These are phyloP conservation scores for Belgica antarctica DNA, from an alignment of 2,888 invertebrate species.

Conservation along the genomic window DNA sequence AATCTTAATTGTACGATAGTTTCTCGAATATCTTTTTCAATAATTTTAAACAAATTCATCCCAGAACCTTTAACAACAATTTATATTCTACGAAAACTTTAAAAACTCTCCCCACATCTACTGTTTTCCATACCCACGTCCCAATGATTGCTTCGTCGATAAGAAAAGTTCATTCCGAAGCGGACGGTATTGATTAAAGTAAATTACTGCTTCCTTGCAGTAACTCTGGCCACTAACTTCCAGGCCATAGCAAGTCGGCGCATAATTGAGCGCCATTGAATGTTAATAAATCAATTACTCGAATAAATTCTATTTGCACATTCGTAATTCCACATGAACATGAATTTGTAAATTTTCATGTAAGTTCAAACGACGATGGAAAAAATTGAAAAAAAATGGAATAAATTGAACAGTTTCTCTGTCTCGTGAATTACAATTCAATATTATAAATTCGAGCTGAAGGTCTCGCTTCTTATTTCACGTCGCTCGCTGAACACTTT, in stretches of 20 bases:
- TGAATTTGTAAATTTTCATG: constrained; percentile 22
- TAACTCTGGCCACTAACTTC: constrained; percentile 18
- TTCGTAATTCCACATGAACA: constrained; percentile 21
- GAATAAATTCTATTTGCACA: constrained; percentile 34
- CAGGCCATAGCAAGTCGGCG: constrained; percentile 8
- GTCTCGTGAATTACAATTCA: constrained; percentile 10
- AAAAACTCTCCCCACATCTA: too few species aligned
- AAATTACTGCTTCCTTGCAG: constrained; percentile 38
- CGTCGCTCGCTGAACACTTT: background rate
- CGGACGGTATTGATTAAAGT: constrained; percentile 29
- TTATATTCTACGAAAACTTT: too few species aligned
- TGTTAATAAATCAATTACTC: constrained; percentile 44
- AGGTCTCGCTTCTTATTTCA: background rate
- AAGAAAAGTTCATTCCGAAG: too few species aligned
- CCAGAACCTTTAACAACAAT: too few species aligned
- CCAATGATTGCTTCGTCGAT: too few species aligned
- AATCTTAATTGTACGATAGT: too few species aligned
- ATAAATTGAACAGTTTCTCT: background rate
- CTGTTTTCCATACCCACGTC: too few species aligned
- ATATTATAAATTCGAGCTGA: background rate
- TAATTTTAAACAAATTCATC: too few species aligned
- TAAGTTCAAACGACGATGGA: background rate
- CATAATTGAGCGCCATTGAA: constrained; percentile 39
- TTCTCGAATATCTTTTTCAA: too few species aligned
- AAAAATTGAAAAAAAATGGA: background rate